Evolutionary conservation across 2,888 invertebrate species (phyloP).

Genomic region (Ormia ochracea): DNA sequence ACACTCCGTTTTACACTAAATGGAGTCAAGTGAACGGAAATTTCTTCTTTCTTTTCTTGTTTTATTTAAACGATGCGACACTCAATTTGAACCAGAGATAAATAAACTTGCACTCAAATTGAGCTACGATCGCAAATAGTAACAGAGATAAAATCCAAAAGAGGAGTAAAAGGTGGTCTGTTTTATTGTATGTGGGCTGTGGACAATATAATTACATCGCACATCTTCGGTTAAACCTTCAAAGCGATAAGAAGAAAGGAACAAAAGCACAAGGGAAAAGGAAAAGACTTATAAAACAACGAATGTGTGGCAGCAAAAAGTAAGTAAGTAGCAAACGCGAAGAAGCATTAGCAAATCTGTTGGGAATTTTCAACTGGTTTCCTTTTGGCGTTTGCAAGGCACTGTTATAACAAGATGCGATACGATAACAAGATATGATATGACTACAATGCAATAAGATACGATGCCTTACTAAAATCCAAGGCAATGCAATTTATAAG

Average conservation of each 20-base stretch:
- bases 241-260: neutral
- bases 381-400: constrained; percentile 42
- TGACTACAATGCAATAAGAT: constrained; percentile 30
- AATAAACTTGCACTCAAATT: constrained; percentile 51
- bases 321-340: constrained; percentile 14
- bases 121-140: constrained; percentile 50
- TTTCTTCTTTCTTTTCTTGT: too few species aligned
- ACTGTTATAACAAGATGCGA: constrained; percentile 50
- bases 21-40: constrained; percentile 28
- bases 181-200: constrained; percentile 57
- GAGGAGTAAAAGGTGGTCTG: constrained; percentile 57
- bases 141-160: constrained; percentile 37
- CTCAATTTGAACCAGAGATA: constrained; percentile 45
- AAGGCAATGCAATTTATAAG: constrained; percentile 6
- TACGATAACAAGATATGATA: constrained; percentile 42
- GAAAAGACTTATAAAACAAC: neutral
- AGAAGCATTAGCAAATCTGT: constrained; percentile 51
- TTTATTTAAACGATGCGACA: constrained; percentile 53
- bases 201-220: constrained; percentile 66
- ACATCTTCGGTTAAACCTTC: constrained; percentile 55
- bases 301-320: neutral
- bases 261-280: neutral
- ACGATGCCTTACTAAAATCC: neutral
- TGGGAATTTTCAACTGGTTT: constrained; percentile 61
- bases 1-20: neutral